Conservation (phyloP, 2,888 invertebrate species). For the Hartigia nigra region DNA sequence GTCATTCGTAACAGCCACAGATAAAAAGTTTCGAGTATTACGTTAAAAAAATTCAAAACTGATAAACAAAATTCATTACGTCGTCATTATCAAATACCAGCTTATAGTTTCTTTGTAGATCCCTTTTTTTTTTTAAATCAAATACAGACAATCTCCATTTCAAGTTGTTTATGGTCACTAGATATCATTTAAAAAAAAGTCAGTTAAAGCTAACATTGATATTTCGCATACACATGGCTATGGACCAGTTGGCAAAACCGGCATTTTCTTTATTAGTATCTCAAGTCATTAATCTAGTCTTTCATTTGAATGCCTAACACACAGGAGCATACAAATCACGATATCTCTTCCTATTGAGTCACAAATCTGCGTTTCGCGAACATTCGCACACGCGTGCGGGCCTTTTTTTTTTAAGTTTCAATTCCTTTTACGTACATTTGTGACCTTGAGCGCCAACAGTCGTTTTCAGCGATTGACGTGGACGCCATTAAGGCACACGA, state of each 20-base stretch:
- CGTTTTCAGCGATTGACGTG: neutral
- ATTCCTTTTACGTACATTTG: neutral
- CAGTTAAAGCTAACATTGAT: neutral
- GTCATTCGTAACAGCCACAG: neutral
- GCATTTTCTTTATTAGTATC: neutral
- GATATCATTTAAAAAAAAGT: too few relatives aligned
- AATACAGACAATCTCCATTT: too few relatives aligned
- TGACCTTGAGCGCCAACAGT: neutral
- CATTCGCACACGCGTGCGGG: neutral
- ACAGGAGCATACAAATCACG: neutral
- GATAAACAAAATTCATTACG: too few relatives aligned
- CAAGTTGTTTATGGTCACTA: too few relatives aligned
- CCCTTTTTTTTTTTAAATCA: too few relatives aligned
- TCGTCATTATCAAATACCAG: too few relatives aligned
- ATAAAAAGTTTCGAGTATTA: too few relatives aligned
- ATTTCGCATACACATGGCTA: neutral
- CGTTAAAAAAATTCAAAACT: too few relatives aligned
- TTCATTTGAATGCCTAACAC: neutral
- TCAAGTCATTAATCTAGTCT: neutral
- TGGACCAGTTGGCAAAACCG: neutral
- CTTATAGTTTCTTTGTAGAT: too few relatives aligned
- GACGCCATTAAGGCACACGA: neutral
- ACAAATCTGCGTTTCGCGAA: neutral
- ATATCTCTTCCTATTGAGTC: neutral
- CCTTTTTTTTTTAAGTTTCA: neutral